Evolutionary conservation across 2,888 invertebrate species (phyloP).

Genomic region (Stenodera caucasica): DNA sequence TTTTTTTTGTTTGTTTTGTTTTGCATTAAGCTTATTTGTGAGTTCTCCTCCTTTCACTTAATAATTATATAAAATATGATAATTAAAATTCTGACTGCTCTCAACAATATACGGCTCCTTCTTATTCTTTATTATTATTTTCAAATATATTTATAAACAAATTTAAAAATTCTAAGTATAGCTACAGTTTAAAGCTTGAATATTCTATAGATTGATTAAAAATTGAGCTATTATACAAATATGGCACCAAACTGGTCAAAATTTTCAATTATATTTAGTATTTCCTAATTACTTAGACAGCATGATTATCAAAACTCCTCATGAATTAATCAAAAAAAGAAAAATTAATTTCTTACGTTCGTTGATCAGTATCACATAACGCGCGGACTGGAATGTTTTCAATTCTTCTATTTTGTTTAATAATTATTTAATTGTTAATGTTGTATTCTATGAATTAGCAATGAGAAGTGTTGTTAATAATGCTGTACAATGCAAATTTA

Average conservation of each 20-base stretch:
- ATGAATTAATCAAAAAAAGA: neutral
- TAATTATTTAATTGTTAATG: neutral
- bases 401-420: neutral
- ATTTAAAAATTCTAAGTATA: constrained; percentile 50
- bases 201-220: constrained; percentile 53
- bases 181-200: constrained; percentile 54
- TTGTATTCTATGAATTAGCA: neutral
- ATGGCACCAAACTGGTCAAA: constrained; percentile 57
- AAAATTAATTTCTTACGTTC: neutral
- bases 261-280: constrained; percentile 45
- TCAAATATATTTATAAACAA: constrained; percentile 40
- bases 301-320: neutral
- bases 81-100: constrained; percentile 46
- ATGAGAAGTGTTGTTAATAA: neutral
- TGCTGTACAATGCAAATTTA: constrained; percentile 1
- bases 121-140: neutral
- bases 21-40: constrained; percentile 27
- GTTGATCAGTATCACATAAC: constrained; percentile 4
- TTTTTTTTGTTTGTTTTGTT: neutral
- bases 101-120: constrained; percentile 35
- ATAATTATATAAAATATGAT: constrained; percentile 50
- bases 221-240: constrained; percentile 58
- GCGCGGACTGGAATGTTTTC: constrained; percentile 9
- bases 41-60: constrained; percentile 37
- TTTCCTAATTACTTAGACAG: neutral